These are phyloP conservation scores for Cynopterus sphinx DNA, from an alignment of 2,797 vertebrate species.

Conservation along the genomic window DNA sequence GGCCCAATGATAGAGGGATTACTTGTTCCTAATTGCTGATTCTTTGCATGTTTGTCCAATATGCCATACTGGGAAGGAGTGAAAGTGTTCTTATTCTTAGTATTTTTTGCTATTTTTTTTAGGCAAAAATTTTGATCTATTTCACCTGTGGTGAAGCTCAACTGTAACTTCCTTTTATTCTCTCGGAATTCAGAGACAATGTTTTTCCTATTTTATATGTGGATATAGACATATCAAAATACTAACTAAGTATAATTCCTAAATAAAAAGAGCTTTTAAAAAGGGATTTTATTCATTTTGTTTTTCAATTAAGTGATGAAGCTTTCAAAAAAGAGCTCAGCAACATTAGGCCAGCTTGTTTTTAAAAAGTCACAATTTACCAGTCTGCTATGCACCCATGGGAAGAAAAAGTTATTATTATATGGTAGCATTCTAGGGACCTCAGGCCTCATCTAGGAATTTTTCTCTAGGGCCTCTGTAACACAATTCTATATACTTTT, in stretches of 20 bases:
- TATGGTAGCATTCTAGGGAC: neutral
- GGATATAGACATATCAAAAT: neutral
- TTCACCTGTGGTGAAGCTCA: neutral
- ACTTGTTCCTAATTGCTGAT: neutral
- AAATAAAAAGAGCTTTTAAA: constrained; percentile 21
- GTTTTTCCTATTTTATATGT: constrained; percentile 1
- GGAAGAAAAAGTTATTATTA: neutral
- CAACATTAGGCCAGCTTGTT: neutral
- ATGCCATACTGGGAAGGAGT: neutral
- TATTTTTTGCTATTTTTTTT: neutral
- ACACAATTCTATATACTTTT: neutral
- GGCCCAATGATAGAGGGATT: neutral
- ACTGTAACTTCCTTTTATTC: neutral
- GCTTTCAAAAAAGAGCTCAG: neutral
- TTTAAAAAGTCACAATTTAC: neutral
- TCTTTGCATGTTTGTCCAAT: neutral
- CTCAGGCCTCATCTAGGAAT: neutral
- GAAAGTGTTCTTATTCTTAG: neutral
- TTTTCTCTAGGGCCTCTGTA: neutral
- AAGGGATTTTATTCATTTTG: neutral
- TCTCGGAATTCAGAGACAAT: constrained; percentile 2
- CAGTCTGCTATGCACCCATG: neutral
- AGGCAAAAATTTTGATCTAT: neutral
- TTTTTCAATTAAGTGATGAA: neutral
- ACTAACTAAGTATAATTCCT: neutral